phyloP scores from a whole-genome alignment of 1,140 invertebrate species.

The Drosophila novamexicana region DNA sequence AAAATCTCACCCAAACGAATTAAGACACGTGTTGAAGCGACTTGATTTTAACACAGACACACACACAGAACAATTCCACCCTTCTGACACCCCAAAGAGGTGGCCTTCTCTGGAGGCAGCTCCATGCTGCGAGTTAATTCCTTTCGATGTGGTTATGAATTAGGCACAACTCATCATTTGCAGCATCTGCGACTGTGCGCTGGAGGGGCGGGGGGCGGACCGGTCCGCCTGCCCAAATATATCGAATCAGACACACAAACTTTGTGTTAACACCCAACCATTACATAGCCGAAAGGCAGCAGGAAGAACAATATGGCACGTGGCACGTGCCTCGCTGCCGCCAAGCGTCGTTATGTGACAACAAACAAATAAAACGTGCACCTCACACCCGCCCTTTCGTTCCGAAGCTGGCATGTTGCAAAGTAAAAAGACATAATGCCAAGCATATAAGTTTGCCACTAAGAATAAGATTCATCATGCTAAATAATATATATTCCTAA shows the following conservation, averaged over 20 bases:
- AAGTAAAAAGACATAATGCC: constrained; percentile 38
- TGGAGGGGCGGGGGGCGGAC: constrained; percentile 20
- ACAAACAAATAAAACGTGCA: constrained; percentile 62
- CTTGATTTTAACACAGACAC: constrained; percentile 51
- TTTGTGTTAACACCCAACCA: constrained; percentile 72
- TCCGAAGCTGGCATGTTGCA: constrained; percentile 16
- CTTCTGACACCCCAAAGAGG: constrained; percentile 32
- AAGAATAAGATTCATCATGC: constrained; percentile 29
- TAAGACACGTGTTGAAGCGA: constrained; percentile 67
- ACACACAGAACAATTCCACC: constrained; percentile 24
- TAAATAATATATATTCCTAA: constrained; percentile 12
- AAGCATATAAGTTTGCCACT: constrained; percentile 12
- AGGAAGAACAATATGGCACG: constrained; percentile 69
- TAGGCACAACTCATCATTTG: constrained; percentile 83
- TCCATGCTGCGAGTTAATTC: constrained; percentile 75
- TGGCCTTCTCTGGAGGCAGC: constrained; percentile 35
- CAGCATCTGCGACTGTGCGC: constrained; percentile 58
- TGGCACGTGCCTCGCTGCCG: constrained; percentile 58
- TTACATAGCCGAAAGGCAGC: constrained; percentile 43
- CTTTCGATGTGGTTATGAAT: constrained; percentile 83
- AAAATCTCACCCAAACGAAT: constrained; percentile 74
- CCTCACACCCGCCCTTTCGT: constrained; percentile 29
- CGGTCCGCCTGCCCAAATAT: constrained; percentile 39
- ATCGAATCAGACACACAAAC: constrained; percentile 67
- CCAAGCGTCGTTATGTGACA: constrained; percentile 43